phyloP scores from a whole-genome alignment of 2,113 vertebrate genomes.

The Cyanoderma ruficeps region DNA sequence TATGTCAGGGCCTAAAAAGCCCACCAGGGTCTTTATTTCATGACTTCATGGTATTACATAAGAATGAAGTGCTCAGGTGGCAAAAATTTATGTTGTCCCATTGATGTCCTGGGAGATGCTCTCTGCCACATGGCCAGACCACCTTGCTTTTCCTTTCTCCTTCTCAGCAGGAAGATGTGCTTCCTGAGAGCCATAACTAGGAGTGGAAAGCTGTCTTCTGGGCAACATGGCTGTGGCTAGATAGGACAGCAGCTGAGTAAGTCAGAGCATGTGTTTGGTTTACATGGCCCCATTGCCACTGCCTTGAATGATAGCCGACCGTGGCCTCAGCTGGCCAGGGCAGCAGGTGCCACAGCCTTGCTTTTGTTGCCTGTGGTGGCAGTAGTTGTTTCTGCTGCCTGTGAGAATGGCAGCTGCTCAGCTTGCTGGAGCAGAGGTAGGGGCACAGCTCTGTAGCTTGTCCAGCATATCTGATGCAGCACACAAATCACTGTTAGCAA shows the following conservation, averaged over 20 bases:
- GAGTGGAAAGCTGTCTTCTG: neutral
- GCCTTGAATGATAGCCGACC: neutral
- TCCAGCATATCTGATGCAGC: neutral
- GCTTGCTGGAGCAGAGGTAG: neutral
- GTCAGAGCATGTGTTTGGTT: neutral
- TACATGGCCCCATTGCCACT: neutral
- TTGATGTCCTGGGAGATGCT: neutral
- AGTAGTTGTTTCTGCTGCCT: neutral
- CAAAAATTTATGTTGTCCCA: neutral
- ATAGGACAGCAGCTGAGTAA: slow-evolving; percentile 11
- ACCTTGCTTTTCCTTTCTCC: neutral
- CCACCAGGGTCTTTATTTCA: neutral
- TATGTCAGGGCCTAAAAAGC: neutral
- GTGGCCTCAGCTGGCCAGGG: neutral
- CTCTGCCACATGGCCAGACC: accelerated
- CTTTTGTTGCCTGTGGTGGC: slow-evolving; percentile 4
- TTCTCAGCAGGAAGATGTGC: neutral
- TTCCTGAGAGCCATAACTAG: accelerated
- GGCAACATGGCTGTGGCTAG: neutral
- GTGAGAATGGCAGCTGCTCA: slow-evolving; percentile 50
- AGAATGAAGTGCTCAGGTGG: neutral
- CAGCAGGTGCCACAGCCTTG: slow-evolving; percentile 42
- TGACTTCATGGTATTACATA: neutral
- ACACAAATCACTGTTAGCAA: neutral
- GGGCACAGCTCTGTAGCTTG: neutral